Evolutionary conservation across 1,140 invertebrate species (phyloP), one percentile per base, ranked within the genome.

Genomic region (Macrostomum lignano): DNA sequence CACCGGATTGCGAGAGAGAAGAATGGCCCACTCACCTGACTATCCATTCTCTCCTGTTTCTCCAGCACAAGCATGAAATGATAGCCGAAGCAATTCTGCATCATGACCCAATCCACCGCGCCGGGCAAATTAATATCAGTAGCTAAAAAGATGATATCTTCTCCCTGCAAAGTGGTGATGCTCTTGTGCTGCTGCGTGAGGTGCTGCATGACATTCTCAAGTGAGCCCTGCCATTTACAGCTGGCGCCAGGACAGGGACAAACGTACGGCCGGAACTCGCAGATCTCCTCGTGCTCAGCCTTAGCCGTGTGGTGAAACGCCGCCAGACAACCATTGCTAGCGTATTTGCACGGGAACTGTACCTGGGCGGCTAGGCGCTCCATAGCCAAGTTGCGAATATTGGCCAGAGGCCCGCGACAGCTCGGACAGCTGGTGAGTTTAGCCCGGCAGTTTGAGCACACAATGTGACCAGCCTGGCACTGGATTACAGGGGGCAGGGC

Each of bases 31-130:
- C 91, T 81, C 45, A 93, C 84, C 51, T 91, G 76, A 6, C 79
- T 82, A 62, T 91, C 79, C 51, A 72, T 81, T 19, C 41, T 39
- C 33, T 62, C 86, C 61, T 98, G 88, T 57, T 98, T 98, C 59
- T 98, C 88, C 17, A 98, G 63, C 11, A 98, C 84, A 36, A 98
- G 64, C 86, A 98, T 96, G 52, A 96, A 98, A 58, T 94, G 77
- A 51, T 91, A 79, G 34, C 77, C 78, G 56, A 93, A 98, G 60
- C 88, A 96, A 7, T 79, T 86, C 53, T 98, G 88, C 84, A 98
- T 94, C 88, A 96, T 98, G 0, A 96, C 91, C 91, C 91, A 98
- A 53, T 98, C 91, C 2, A 98, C 91, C 35, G 88, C 91, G 36
- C 91, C 91, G 30, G 86, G 84, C 39, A 98, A 65, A 62, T 94